phyloP scores from a whole-genome alignment of 2,113 vertebrate species.

The Vicugna pacos region DNA sequence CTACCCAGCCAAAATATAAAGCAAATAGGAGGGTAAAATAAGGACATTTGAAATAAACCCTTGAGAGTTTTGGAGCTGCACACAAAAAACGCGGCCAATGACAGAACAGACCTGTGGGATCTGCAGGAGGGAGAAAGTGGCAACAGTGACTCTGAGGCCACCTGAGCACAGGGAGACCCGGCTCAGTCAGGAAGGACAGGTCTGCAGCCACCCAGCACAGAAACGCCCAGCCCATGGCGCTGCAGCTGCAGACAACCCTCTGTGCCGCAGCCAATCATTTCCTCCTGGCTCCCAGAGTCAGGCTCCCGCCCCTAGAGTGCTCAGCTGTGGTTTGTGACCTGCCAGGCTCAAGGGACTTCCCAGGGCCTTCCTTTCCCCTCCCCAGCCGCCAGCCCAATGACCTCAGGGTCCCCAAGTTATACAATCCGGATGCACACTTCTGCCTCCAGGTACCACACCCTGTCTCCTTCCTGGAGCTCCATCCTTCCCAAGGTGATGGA shows the following conservation, averaged over 20 bases:
- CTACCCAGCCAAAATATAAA: not conserved
- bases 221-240: not conserved
- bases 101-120: not conserved
- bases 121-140: not conserved
- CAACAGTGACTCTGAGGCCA: not conserved
- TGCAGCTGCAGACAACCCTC: not conserved
- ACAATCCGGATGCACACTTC: not conserved
- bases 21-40: not conserved
- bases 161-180: accelerated
- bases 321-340: not conserved
- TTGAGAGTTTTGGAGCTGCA: not conserved
- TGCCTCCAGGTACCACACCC: constrained; percentile 6
- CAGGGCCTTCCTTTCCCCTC: not conserved
- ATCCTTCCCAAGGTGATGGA: not conserved
- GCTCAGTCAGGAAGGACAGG: not conserved
- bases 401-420: not conserved
- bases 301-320: not conserved
- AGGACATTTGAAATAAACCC: not conserved
- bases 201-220: not conserved
- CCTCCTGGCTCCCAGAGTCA: not conserved
- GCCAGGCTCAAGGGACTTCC: not conserved
- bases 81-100: not conserved
- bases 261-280: not conserved
- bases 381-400: not conserved
- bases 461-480: not conserved